Conservation (phyloP, 2,888 invertebrate species). For the Hoplodrina ambigua region DNA sequence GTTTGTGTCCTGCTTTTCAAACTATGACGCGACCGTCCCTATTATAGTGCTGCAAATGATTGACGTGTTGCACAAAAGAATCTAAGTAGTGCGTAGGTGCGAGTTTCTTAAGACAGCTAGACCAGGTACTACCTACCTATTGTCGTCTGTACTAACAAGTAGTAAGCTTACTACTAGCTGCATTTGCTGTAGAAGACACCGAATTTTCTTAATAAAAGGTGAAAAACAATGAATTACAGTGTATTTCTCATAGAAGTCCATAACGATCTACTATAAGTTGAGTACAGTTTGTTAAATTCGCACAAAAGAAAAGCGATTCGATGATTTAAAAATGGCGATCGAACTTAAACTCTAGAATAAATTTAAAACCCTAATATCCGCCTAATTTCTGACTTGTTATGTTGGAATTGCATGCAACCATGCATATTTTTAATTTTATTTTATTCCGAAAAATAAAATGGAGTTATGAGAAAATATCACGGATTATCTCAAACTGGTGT, state of each 20-base stretch:
- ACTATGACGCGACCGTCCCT: slow-evolving; percentile 17
- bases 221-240: background rate
- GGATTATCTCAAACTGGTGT: slow-evolving; percentile 55
- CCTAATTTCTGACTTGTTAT: background rate
- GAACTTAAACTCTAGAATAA: background rate
- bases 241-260: background rate
- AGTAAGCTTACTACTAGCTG: no score
- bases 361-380: background rate
- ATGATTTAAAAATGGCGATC: background rate
- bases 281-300: no score
- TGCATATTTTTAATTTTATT: slow-evolving; percentile 10
- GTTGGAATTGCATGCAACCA: background rate
- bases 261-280: no score
- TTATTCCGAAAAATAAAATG: slow-evolving; percentile 14
- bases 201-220: background rate
- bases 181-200: no score
- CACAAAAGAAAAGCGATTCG: background rate
- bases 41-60: slow-evolving; percentile 30
- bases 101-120: background rate
- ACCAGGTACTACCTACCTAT: background rate
- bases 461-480: slow-evolving; percentile 27
- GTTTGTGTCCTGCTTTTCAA: slow-evolving; percentile 37
- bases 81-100: slow-evolving; percentile 49
- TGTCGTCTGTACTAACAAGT: background rate
- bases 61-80: slow-evolving; percentile 58